phyloP scores from a whole-genome alignment of 1,140 invertebrate genomes.

The Phenacoccus solenopsis region DNA sequence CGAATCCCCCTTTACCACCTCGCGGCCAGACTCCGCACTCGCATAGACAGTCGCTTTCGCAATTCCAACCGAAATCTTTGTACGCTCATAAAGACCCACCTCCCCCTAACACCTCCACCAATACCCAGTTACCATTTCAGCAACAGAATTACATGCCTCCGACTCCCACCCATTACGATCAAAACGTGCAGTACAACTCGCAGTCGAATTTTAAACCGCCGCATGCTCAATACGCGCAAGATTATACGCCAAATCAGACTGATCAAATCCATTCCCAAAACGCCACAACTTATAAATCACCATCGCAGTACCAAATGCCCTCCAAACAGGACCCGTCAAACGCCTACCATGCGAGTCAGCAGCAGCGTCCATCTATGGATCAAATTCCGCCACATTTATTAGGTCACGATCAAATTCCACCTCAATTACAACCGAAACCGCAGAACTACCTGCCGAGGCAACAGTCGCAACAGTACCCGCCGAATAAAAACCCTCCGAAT shows the following conservation, averaged over 20 bases:
- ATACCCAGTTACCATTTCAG: neutral
- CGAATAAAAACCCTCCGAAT: slow-evolving; percentile 27
- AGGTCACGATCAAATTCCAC: slow-evolving; percentile 20
- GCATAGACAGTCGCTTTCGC: slow-evolving; percentile 9
- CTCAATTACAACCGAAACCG: slow-evolving; percentile 14
- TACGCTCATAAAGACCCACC: slow-evolving; percentile 18
- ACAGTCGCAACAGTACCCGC: slow-evolving; percentile 20
- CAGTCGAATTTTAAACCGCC: neutral
- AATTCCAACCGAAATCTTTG: slow-evolving; percentile 19
- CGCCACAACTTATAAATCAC: neutral
- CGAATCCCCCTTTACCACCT: neutral
- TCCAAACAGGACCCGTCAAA: slow-evolving; percentile 16
- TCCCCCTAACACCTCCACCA: neutral
- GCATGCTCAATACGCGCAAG: neutral
- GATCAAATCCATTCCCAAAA: slow-evolving; percentile 9
- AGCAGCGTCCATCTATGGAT: neutral
- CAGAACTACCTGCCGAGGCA: slow-evolving; percentile 20
- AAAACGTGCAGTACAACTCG: neutral
- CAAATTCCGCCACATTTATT: slow-evolving; percentile 2
- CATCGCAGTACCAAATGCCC: neutral
- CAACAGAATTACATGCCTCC: neutral
- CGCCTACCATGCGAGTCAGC: neutral
- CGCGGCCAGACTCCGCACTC: neutral
- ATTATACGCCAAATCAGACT: neutral
- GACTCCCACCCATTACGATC: neutral